A percentile compares a stretch with the other conserved stretches of the same genome.
Evolutionary conservation across 2,113 vertebrate species (phyloP).

Genomic region (Mugil cephalus): DNA sequence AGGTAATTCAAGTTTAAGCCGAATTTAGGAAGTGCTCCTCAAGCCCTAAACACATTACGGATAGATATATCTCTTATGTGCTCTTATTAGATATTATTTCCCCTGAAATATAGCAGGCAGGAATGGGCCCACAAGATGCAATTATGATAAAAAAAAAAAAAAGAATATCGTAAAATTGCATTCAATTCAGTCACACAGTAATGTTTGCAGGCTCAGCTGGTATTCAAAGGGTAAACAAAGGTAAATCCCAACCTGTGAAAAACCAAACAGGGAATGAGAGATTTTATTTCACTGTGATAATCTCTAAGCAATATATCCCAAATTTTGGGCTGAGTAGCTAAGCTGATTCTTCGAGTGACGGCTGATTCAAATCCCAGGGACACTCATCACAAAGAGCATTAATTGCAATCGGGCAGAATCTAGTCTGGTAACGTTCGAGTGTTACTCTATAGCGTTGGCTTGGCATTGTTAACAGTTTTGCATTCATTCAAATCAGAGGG

Average conservation of each 20-base stretch:
- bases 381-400: not conserved
- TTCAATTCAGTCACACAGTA: not conserved
- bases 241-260: slow-evolving; percentile 7
- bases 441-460: not conserved
- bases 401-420: slow-evolving; percentile 7
- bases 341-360: not conserved
- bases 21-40: not conserved
- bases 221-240: slow-evolving; percentile 20
- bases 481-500: slow-evolving; percentile 5
- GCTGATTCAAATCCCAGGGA: slow-evolving; percentile 6
- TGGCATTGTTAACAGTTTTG: slow-evolving; percentile 2
- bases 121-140: not conserved
- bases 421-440: not conserved
- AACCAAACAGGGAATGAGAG: not conserved
- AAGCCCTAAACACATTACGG: slow-evolving; percentile 16
- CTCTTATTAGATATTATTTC: slow-evolving; percentile 19
- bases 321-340: slow-evolving; percentile 8
- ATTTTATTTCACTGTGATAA: slow-evolving; percentile 8
- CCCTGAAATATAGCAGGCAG: not conserved
- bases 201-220: not conserved
- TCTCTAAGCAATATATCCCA: slow-evolving; percentile 9
- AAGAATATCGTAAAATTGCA: not conserved
- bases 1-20: not conserved
- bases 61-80: slow-evolving; percentile 11
- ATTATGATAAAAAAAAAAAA: not conserved